Base-by-base conservation (phyloP, 2,797 vertebrate species). In the Thripadectes ignobilis region DNA sequence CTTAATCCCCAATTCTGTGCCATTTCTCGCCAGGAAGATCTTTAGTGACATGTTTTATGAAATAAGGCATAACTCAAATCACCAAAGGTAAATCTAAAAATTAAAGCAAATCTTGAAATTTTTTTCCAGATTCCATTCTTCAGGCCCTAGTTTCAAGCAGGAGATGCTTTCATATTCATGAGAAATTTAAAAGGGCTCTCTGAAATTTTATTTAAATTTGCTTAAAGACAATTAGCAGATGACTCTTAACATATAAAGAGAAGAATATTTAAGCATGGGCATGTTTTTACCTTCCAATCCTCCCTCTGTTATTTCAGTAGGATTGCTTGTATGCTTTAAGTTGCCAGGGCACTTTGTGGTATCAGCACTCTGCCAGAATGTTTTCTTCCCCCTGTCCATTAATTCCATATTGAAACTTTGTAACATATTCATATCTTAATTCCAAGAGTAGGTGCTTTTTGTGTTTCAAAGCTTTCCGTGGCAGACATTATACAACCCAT, bases 41-140 rank as follows among this genome's bases (percentile, higher is more conserved):
- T 91, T 94, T 78, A 75, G 77, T 94, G 90, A 51, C 19, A 2
- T 46, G 22, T 86, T 96, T 92, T 93, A 55, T 90, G 72, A 96
- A 96, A 91, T 93, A 95, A 97, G 55, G 85, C 57, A 54, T 88
- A 92, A 61, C 67, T 89, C 66, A 95, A 90, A 88, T 95, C 30
- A 65, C 61, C 63, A 90, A 94, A 93, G 89, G 63, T 93, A 87
- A 97, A 95, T 95, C 58, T 84, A 86, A 89, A 88, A 93, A 34
- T 74, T n/a, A 38, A 34, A 88, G 54, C 11, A 62, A 66, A 49
- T n/a, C 3, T 26, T 72, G 17, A 36, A 30, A 0, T 36, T 24
- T 41, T 72, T 94, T 93, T 62, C 72, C 58, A 32, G 58, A 75
- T 91, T 87, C n/a, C 6, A 5, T 84, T 93, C 72, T 85, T 75